phyloP scores from a whole-genome alignment of 2,888 invertebrate genomes.

The Rhamnusium bicolor region DNA sequence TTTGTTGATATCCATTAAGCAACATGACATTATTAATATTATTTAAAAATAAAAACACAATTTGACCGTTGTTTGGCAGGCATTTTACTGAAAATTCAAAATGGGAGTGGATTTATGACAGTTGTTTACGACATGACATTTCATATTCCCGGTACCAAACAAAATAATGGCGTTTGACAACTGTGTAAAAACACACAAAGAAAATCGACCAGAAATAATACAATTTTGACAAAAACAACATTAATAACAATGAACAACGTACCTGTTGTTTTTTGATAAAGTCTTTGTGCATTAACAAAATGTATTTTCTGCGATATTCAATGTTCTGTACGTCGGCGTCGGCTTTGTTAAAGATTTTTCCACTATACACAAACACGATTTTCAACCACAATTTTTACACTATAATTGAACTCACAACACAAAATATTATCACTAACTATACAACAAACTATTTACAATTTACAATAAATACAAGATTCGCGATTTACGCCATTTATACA shows the following conservation, averaged over 20 bases:
- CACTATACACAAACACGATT: conserved; percentile 77
- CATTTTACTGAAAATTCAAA: conserved; percentile 39
- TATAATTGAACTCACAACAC: conserved; percentile 69
- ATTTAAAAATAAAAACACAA: background rate
- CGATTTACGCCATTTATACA: conserved; percentile 80
- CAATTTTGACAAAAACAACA: conserved; percentile 16
- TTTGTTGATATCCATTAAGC: conserved; percentile 20
- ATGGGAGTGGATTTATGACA: conserved; percentile 55
- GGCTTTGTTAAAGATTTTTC: conserved; percentile 74
- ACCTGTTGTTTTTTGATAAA: conserved; percentile 66
- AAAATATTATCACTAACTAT: conserved; percentile 83
- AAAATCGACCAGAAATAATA: conserved; percentile 55
- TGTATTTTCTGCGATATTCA: conserved; percentile 71
- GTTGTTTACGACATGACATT: conserved; percentile 70
- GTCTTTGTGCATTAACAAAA: conserved; percentile 66
- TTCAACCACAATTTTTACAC: conserved; percentile 74
- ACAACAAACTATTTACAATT: conserved; percentile 83
- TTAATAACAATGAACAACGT: conserved; percentile 41
- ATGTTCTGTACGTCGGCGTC: conserved; percentile 76
- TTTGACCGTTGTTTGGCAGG: conserved; percentile 16
- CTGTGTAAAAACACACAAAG: conserved; percentile 73
- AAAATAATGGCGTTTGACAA: conserved; percentile 73
- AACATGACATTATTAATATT: conserved; percentile 20
- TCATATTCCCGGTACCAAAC: conserved; percentile 71
- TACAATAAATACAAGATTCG: conserved; percentile 78